Evolutionary conservation across 2,888 invertebrate species (phyloP).

Genomic region (Platynereis dumerilii): DNA sequence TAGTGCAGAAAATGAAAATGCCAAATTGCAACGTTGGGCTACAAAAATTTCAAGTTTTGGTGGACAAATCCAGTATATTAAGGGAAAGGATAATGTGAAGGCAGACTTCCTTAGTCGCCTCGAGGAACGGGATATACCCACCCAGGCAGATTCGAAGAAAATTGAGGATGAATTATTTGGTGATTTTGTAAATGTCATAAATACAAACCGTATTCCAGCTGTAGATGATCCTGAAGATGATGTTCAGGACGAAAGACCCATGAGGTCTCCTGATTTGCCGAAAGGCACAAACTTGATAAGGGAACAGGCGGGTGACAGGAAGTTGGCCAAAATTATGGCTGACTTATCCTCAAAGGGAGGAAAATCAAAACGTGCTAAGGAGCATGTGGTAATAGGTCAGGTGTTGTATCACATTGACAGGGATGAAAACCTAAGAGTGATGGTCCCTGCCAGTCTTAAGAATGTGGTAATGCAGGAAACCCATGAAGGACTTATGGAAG

Average conservation of each 20-base stretch:
- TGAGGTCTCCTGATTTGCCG: neutral
- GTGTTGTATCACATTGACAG: constrained; percentile 2
- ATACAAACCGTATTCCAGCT: neutral
- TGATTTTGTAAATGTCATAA: neutral
- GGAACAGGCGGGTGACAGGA: neutral
- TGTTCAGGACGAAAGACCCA: neutral
- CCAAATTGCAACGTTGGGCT: neutral
- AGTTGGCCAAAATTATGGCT: neutral
- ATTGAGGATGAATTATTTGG: neutral
- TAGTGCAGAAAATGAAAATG: neutral
- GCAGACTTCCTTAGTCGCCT: neutral
- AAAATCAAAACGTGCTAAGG: neutral
- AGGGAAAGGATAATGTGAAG: neutral
- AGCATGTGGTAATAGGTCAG: neutral
- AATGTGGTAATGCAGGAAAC: neutral
- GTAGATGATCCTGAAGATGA: neutral
- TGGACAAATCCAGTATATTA: neutral
- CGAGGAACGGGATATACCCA: neutral
- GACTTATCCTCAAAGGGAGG: neutral
- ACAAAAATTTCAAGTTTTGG: constrained; percentile 5
- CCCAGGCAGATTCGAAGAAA: neutral
- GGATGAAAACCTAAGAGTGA: neutral
- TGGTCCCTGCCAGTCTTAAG: neutral
- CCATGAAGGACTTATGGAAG: neutral
- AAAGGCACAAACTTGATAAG: neutral